Evolutionary conservation across 2,113 vertebrate species (phyloP).

Genomic region (Psittacula cyanocephala): DNA sequence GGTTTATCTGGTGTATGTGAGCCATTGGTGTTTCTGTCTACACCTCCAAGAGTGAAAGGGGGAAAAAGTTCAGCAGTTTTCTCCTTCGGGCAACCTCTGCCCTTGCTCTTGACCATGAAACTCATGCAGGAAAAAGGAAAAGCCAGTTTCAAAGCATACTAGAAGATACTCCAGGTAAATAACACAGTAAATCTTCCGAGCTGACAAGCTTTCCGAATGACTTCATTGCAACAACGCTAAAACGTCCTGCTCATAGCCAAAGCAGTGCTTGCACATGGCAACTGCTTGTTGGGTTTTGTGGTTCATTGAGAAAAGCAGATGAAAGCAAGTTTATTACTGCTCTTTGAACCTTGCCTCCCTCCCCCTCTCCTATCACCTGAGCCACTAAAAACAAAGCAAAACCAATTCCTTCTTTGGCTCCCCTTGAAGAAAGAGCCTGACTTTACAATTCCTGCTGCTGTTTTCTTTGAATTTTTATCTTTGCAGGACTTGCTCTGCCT

Average conservation of each 20-base stretch:
- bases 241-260: background rate
- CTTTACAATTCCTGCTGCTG: background rate
- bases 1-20: slow-evolving; percentile 38
- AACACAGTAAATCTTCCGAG: background rate
- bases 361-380: slow-evolving; percentile 33
- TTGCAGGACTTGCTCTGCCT: background rate
- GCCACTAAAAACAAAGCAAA: background rate
- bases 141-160: background rate
- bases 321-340: slow-evolving; percentile 34
- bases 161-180: background rate
- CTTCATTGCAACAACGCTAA: background rate
- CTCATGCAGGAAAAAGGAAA: rapidly evolving
- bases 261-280: background rate
- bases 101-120: background rate
- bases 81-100: background rate
- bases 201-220: background rate
- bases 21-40: background rate
- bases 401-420: background rate
- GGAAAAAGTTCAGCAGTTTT: background rate
- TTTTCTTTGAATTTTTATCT: slow-evolving; percentile 36
- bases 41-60: background rate
- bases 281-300: slow-evolving; percentile 4
- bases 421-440: background rate
- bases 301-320: slow-evolving; percentile 10
- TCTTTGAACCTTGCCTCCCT: slow-evolving; percentile 41